phyloP scores from a whole-genome alignment of 2,888 invertebrate genomes.

The Beris chalybata region DNA sequence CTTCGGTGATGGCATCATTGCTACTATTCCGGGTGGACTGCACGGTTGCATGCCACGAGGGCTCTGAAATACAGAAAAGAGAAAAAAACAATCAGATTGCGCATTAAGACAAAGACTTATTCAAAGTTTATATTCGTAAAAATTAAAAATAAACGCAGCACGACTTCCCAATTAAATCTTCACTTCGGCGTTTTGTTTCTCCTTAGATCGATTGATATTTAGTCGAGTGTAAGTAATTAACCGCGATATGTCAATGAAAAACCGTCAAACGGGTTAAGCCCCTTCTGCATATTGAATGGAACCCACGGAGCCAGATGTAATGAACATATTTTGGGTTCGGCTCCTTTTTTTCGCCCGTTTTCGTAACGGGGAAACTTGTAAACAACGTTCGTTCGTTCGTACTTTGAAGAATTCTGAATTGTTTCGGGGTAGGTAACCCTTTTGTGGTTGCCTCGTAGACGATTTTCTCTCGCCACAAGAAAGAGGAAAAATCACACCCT shows the following conservation, averaged over 20 bases:
- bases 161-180: constrained; percentile 36
- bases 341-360: constrained; percentile 14
- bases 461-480: neutral
- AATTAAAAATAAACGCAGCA: constrained; percentile 37
- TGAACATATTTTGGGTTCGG: constrained; percentile 35
- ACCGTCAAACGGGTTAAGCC: constrained; percentile 30
- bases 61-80: constrained; percentile 47
- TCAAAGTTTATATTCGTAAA: constrained; percentile 30
- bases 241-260: constrained; percentile 37
- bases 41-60: constrained; percentile 59
- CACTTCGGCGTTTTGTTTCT: constrained; percentile 33
- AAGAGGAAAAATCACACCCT: constrained; percentile 37
- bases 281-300: constrained; percentile 32
- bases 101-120: constrained; percentile 17
- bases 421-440: constrained; percentile 23
- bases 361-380: constrained; percentile 24
- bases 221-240: constrained; percentile 41
- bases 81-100: constrained; percentile 20
- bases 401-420: constrained; percentile 21
- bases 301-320: constrained; percentile 28
- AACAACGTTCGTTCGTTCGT: constrained; percentile 10
- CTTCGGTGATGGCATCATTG: constrained; percentile 56
- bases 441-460: constrained; percentile 34
- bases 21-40: constrained; percentile 56
- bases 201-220: constrained; percentile 33